Percentiles rank a stretch among this genome's conserved stretches.
Conservation (phyloP, 2,797 vertebrate species). For the Cynopterus sphinx region DNA sequence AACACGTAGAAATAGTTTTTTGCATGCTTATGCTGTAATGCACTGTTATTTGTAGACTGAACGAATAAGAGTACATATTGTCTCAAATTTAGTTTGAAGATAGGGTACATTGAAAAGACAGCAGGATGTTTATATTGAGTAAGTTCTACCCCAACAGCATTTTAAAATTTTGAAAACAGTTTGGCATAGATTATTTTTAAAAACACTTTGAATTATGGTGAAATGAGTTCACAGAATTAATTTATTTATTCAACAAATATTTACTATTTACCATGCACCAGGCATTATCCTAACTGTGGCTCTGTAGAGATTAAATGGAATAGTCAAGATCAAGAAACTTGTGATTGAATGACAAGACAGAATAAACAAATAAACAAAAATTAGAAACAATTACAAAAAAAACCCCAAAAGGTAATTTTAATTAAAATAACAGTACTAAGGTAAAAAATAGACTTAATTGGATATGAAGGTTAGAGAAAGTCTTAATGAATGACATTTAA, state of each 20-base stretch:
- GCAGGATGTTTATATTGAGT: not conserved
- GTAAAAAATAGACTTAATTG: not conserved
- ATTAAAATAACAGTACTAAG: not conserved
- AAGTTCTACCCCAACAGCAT: not conserved
- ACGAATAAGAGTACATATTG: not conserved
- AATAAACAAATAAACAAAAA: not conserved
- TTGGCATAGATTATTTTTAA: not conserved
- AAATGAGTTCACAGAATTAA: slow-evolving; percentile 25
- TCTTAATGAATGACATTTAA: not conserved
- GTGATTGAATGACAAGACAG: not conserved
- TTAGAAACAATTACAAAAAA: not conserved
- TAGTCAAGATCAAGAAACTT: not conserved
- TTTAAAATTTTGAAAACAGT: not conserved
- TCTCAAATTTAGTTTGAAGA: slow-evolving; percentile 34
- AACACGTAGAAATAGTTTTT: not conserved
- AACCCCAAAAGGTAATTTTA: not conserved
- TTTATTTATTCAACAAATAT: slow-evolving; percentile 15
- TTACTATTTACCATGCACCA: not conserved
- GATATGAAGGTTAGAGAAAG: not conserved
- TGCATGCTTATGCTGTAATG: not conserved
- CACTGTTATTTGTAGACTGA: slow-evolving; percentile 27
- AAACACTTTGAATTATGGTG: not conserved
- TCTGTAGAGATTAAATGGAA: not conserved
- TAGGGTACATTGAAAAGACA: not conserved
- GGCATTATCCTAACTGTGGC: not conserved